Percentiles rank a stretch among this genome's conserved stretches.
These are phyloP conservation scores for Cygnus buccinator DNA, from an alignment of 2,113 vertebrate genomes.

Conservation along the genomic window DNA sequence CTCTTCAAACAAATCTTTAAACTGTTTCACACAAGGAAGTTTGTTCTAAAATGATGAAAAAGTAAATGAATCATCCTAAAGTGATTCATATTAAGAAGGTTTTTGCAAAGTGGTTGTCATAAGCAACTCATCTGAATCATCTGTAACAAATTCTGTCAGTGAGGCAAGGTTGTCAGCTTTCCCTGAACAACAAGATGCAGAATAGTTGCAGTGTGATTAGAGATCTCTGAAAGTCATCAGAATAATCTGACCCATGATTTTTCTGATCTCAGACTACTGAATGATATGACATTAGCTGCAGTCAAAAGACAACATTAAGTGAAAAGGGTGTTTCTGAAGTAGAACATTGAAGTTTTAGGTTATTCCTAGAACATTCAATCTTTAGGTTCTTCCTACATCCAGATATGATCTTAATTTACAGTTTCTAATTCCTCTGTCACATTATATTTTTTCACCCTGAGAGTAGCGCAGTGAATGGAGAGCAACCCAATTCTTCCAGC, in stretches of 20 bases:
- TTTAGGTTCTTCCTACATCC: neutral
- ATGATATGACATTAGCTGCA: neutral
- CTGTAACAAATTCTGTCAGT: neutral
- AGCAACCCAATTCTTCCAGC: neutral
- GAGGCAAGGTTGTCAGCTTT: neutral
- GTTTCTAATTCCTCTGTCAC: conserved; percentile 2
- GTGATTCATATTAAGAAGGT: conserved; percentile 47
- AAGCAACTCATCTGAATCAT: neutral
- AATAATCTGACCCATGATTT: neutral
- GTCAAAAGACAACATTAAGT: neutral
- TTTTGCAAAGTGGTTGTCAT: conserved; percentile 14
- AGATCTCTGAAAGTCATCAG: neutral
- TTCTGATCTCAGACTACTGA: neutral
- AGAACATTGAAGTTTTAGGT: neutral
- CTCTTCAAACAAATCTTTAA: conserved; percentile 15
- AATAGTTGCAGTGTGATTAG: neutral
- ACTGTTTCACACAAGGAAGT: neutral
- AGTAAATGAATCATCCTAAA: conserved; percentile 39
- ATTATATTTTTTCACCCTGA: neutral
- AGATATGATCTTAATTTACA: neutral
- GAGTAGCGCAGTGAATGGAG: neutral
- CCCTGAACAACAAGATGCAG: neutral
- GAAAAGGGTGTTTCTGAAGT: neutral
- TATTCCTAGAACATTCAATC: neutral
- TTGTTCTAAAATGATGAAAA: conserved; percentile 38